Evolutionary conservation across 2,888 invertebrate species (phyloP).

Genomic region (Mesopsocus fuscifrons): DNA sequence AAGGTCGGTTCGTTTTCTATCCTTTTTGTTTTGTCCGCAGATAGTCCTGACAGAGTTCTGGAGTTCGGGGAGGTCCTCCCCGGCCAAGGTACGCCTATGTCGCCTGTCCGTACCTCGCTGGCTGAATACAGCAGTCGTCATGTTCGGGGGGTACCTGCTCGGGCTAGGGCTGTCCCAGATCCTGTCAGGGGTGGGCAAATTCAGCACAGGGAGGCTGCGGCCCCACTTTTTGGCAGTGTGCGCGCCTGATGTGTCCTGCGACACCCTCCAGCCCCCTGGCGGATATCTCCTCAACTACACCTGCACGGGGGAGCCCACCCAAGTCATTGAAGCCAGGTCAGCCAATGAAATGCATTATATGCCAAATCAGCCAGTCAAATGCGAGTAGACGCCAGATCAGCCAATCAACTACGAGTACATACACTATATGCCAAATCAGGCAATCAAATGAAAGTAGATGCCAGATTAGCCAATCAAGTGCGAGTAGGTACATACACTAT

Average conservation of each 20-base stretch:
- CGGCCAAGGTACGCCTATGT: too few relatives aligned
- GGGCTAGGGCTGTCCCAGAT: slow-evolving; percentile 70
- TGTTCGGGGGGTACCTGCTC: slow-evolving; percentile 59
- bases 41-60: neutral
- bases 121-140: neutral
- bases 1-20: too few relatives aligned
- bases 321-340: slow-evolving; percentile 48
- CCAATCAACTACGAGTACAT: too few relatives aligned
- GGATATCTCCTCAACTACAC: slow-evolving; percentile 52
- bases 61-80: too few relatives aligned
- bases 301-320: slow-evolving; percentile 46
- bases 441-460: too few relatives aligned
- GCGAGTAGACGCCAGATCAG: too few relatives aligned
- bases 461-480: too few relatives aligned
- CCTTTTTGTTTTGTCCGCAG: too few relatives aligned
- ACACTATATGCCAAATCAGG: too few relatives aligned
- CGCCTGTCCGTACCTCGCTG: neutral
- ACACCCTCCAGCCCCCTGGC: slow-evolving; percentile 30
- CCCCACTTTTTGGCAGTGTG: slow-evolving; percentile 91
- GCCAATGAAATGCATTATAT: too few relatives aligned
- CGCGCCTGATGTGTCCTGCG: slow-evolving; percentile 50
- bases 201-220: slow-evolving; percentile 75
- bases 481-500: too few relatives aligned
- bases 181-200: slow-evolving; percentile 84
- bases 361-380: too few relatives aligned